These are phyloP conservation scores for Aporophyla lueneburgensis DNA, from an alignment of 2,888 invertebrate genomes.

Conservation along the genomic window DNA sequence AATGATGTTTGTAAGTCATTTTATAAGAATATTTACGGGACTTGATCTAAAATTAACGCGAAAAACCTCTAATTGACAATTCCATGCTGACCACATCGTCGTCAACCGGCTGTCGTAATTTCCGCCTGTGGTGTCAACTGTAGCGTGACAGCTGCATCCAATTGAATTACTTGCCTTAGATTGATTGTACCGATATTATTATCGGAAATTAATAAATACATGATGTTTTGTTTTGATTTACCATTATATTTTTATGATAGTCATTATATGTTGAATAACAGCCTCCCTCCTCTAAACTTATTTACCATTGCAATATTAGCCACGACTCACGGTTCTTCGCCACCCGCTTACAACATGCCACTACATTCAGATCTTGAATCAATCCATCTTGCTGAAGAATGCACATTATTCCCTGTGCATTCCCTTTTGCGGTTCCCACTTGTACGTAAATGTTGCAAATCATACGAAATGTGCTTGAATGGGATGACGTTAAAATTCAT, in stretches of 20 bases:
- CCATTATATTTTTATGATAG: background rate
- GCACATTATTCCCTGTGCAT: background rate
- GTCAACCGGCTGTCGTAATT: slow-evolving; percentile 16
- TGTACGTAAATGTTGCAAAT: background rate
- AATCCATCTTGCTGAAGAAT: background rate
- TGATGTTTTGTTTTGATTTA: background rate
- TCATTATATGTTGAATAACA: background rate
- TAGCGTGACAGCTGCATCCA: slow-evolving; percentile 34
- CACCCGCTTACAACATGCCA: too few relatives aligned
- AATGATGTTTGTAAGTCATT: background rate
- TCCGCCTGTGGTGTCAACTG: slow-evolving; percentile 13
- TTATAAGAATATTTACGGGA: background rate
- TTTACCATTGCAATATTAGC: background rate
- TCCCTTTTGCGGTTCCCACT: background rate
- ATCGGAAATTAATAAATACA: background rate
- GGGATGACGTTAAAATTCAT: slow-evolving; percentile 4
- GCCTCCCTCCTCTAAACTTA: too few relatives aligned
- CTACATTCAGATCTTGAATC: too few relatives aligned
- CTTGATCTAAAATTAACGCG: background rate
- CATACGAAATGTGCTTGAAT: slow-evolving; percentile 1
- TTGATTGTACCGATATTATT: slow-evolving; percentile 4
- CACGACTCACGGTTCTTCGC: background rate
- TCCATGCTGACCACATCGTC: slow-evolving; percentile 5
- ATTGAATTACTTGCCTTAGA: background rate
- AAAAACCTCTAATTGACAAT: slow-evolving; percentile 1